Evolutionary conservation across 2,113 vertebrate genomes (phyloP).

Genomic region (Cheilinus undulatus): DNA sequence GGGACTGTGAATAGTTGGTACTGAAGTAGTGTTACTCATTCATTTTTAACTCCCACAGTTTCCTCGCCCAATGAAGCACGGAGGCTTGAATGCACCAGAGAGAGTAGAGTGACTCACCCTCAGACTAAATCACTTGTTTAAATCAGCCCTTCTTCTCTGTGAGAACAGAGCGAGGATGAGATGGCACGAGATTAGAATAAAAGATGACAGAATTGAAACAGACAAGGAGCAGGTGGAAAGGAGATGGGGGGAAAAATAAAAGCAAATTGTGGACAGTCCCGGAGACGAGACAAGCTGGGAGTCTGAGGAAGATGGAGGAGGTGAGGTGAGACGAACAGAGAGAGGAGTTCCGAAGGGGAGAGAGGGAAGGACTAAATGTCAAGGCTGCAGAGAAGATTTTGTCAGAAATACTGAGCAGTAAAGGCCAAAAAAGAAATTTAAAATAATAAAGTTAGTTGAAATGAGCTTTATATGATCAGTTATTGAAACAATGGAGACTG

Average conservation of each 20-base stretch:
- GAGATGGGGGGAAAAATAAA: neutral
- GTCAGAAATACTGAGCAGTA: too few species aligned
- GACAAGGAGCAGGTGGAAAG: neutral
- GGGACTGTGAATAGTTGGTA: conserved; percentile 11
- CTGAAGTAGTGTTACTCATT: conserved; percentile 42
- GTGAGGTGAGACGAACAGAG: conserved; percentile 28
- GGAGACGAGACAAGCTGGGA: conserved; percentile 7
- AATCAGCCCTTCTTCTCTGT: conserved; percentile 2
- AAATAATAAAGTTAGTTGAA: too few species aligned
- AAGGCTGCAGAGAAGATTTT: neutral
- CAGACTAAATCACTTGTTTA: conserved; percentile 26
- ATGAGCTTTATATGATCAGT: too few species aligned
- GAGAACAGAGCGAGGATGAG: neutral
- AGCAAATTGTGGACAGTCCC: conserved; percentile 6
- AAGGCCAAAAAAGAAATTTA: too few species aligned
- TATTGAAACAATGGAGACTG: too few species aligned
- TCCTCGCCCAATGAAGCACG: conserved; percentile 21
- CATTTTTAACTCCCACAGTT: conserved; percentile 49
- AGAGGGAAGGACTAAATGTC: neutral
- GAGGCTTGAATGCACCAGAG: conserved; percentile 15
- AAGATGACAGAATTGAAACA: conserved; percentile 26
- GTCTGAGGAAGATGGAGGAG: conserved; percentile 11
- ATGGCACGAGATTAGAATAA: conserved; percentile 24
- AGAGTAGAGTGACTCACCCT: conserved; percentile 43
- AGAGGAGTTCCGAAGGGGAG: conserved; percentile 6